Evolutionary conservation across 2,797 vertebrate species (phyloP).

Genomic region (Oreochromis mossambicus): DNA sequence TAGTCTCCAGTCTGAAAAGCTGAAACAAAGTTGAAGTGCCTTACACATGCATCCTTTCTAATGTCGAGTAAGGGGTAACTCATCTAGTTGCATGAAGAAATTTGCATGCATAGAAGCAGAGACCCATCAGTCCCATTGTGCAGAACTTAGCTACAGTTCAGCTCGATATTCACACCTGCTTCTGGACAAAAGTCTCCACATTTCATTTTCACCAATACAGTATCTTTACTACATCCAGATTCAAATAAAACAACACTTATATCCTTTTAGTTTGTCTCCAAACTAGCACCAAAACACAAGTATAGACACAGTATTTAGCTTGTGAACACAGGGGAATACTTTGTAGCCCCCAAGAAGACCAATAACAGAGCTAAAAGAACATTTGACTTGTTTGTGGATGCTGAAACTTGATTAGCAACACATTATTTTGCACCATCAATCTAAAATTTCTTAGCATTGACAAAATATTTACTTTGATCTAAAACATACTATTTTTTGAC

Average conservation of each 20-base stretch:
- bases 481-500: background rate
- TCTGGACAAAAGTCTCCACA: background rate
- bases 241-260: background rate
- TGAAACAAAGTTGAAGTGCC: background rate
- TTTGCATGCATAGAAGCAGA: background rate
- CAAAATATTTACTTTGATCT: background rate
- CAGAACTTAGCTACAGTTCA: background rate
- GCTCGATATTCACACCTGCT: fast-evolving
- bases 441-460: background rate
- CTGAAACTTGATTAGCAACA: background rate
- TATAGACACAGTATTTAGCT: fast-evolving
- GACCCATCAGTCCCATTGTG: background rate
- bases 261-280: background rate
- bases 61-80: too few species aligned
- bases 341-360: background rate
- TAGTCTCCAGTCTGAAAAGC: background rate
- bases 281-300: background rate
- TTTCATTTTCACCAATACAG: background rate
- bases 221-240: background rate
- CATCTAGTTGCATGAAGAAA: background rate
- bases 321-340: background rate
- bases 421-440: background rate
- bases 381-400: background rate
- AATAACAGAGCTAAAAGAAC: background rate
- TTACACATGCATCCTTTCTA: background rate